Evolutionary conservation across 2,888 invertebrate genomes (phyloP).

Genomic region (Neuroscelio doddi): DNA sequence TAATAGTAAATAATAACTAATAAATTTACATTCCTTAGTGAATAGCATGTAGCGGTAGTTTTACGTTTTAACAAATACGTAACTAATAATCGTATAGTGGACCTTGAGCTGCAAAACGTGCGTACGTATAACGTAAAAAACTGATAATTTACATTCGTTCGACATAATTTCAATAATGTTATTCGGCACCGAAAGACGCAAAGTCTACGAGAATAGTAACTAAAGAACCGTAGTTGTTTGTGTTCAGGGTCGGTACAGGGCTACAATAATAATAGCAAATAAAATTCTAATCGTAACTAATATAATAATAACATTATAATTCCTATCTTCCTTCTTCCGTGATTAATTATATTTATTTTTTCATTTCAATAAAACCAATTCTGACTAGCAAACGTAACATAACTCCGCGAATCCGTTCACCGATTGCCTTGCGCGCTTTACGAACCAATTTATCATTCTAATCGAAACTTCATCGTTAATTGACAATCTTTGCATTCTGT

Average conservation of each 20-base stretch:
- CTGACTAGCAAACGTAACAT: slow-evolving; percentile 70
- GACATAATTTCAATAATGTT: slow-evolving; percentile 25
- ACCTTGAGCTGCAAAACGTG: slow-evolving; percentile 46
- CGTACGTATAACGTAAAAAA: slow-evolving; percentile 46
- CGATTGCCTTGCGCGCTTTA: slow-evolving; percentile 52
- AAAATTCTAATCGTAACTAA: slow-evolving; percentile 49
- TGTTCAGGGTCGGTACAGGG: slow-evolving; percentile 56
- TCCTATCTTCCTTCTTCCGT: slow-evolving; percentile 53
- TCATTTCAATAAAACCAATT: slow-evolving; percentile 63
- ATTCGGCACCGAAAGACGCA: slow-evolving; percentile 38
- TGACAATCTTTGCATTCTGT: no score
- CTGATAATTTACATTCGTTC: slow-evolving; percentile 39
- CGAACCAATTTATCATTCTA: slow-evolving; percentile 24
- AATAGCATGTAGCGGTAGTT: slow-evolving; percentile 54
- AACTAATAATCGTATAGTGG: slow-evolving; percentile 47
- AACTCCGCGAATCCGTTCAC: slow-evolving; percentile 63
- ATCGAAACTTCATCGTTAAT: no score
- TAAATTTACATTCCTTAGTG: slow-evolving; percentile 49
- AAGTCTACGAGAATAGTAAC: slow-evolving; percentile 67
- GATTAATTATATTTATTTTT: slow-evolving; percentile 51
- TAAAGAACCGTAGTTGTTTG: slow-evolving; percentile 68
- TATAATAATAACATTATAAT: slow-evolving; percentile 53
- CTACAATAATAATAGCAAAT: slow-evolving; percentile 41
- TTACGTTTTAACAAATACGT: slow-evolving; percentile 44
- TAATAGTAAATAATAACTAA: slow-evolving; percentile 48